These are phyloP conservation scores for Glyphotaelius pellucidus DNA, from an alignment of 2,888 invertebrate genomes.

Conservation along the genomic window DNA sequence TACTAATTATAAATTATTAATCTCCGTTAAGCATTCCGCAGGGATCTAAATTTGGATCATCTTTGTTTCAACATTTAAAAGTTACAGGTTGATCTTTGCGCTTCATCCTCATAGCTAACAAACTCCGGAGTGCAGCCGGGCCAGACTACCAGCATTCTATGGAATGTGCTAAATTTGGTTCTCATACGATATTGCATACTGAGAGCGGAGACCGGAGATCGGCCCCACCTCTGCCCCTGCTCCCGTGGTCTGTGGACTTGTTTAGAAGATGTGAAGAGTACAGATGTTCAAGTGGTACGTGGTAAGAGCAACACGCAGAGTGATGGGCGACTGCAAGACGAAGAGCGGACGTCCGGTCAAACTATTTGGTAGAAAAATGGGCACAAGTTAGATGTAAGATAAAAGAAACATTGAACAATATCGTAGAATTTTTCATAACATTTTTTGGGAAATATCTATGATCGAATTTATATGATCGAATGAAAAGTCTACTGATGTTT, in stretches of 20 bases:
- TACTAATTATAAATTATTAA: neutral
- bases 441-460: too few species aligned
- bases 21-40: neutral
- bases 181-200: slow-evolving; percentile 30
- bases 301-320: neutral
- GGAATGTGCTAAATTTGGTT: slow-evolving; percentile 51
- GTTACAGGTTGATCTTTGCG: neutral
- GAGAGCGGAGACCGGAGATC: neutral
- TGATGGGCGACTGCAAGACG: neutral
- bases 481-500: too few species aligned
- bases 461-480: too few species aligned
- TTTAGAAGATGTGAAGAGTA: neutral
- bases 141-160: slow-evolving; percentile 15
- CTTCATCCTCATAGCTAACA: neutral
- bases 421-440: neutral
- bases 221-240: slow-evolving; percentile 9
- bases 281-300: neutral
- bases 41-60: neutral
- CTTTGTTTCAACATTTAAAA: neutral
- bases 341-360: neutral
- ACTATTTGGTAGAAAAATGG: neutral
- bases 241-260: neutral
- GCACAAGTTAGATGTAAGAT: neutral
- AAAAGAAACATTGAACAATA: neutral
- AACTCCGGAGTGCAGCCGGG: neutral